Evolutionary conservation across 30 jellyfish, hydroid and myxozoan species (phyloP).

Genomic region (Hydractinia symbiolongicarpus): DNA sequence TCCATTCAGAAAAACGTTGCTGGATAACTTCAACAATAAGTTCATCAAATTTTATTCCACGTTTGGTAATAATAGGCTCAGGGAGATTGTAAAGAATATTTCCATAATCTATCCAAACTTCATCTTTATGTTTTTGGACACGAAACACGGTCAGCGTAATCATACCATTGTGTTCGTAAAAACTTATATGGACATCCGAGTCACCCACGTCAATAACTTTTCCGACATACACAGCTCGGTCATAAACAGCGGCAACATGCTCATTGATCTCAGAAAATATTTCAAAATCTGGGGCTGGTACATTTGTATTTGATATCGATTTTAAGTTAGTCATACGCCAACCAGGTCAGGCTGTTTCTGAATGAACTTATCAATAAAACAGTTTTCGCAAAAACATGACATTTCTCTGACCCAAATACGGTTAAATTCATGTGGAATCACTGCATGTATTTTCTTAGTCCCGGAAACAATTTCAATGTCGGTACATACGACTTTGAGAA

Average conservation of each 20-base stretch:
- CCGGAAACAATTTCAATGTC: background rate
- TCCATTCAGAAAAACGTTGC: no score
- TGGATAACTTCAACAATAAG: no score
- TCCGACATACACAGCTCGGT: background rate
- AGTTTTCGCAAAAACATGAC: background rate
- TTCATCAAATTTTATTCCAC: background rate
- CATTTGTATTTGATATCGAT: background rate
- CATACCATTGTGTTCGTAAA: background rate
- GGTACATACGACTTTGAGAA: background rate
- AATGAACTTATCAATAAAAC: background rate
- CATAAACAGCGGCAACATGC: slow-evolving; percentile 1
- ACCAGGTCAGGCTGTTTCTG: slow-evolving; percentile 4
- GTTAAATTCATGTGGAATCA: background rate
- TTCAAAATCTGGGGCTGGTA: background rate
- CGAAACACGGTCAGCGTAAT: background rate
- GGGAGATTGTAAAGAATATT: background rate
- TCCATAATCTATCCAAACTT: background rate
- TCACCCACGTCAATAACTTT: background rate
- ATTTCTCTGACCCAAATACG: slow-evolving; percentile 2
- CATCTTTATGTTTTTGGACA: background rate
- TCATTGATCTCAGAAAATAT: background rate
- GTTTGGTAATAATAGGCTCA: background rate
- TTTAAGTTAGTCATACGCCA: background rate
- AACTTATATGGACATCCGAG: background rate
- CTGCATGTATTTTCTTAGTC: slow-evolving; percentile 8